phyloP scores from a whole-genome alignment of 2,113 vertebrate genomes.

The Corythoichthys intestinalis region DNA sequence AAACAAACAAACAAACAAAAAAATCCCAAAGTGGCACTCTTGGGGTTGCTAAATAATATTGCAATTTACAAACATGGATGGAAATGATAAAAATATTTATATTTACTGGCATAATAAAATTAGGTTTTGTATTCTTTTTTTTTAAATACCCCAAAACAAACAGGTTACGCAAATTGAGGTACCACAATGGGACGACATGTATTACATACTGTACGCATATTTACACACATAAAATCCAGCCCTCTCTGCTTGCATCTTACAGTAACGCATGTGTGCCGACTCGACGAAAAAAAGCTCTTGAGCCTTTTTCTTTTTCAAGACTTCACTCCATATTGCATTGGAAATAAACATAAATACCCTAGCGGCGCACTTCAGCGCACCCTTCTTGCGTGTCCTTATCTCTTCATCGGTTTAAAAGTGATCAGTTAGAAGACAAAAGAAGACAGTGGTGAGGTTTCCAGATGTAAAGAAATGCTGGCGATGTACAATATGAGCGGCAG shows the following conservation, averaged over 20 bases:
- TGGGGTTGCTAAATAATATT: conserved; percentile 84
- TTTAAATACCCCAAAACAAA: neutral
- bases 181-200: conserved; percentile 80
- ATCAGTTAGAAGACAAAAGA: conserved; percentile 70
- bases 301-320: conserved; percentile 55
- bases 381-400: conserved; percentile 40
- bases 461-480: conserved; percentile 77
- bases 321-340: conserved; percentile 72
- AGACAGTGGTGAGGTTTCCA: conserved; percentile 68
- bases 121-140: conserved; percentile 69
- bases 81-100: conserved; percentile 76
- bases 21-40: conserved; percentile 90
- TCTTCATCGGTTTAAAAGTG: conserved; percentile 53
- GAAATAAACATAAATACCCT: conserved; percentile 73
- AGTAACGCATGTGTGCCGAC: conserved; percentile 65
- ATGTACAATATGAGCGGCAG: conserved; percentile 80
- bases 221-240: conserved; percentile 81
- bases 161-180: conserved; percentile 84
- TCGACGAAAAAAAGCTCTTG: conserved; percentile 27
- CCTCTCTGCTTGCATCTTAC: conserved; percentile 77
- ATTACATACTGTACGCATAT: conserved; percentile 74
- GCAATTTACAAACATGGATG: conserved; percentile 84
- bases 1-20: conserved; percentile 67
- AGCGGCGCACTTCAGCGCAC: conserved; percentile 53
- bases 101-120: conserved; percentile 77